Evolutionary conservation across 2,113 vertebrate species (phyloP).

Genomic region (Brachypteracias leptosomus): DNA sequence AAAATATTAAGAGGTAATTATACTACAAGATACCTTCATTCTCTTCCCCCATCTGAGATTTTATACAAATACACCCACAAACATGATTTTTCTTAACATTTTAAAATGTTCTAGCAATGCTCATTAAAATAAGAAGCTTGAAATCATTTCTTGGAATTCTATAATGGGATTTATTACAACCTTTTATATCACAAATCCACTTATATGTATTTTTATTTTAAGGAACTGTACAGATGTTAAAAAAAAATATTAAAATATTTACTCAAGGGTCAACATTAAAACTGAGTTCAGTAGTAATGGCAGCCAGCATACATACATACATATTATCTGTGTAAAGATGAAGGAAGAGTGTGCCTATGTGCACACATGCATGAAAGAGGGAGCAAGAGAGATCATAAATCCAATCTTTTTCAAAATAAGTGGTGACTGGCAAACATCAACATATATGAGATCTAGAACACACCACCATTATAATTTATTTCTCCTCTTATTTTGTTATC

Average conservation of each 20-base stretch:
- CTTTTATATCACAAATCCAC: neutral
- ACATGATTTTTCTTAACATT: neutral
- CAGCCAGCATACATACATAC: neutral
- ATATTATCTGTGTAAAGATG: neutral
- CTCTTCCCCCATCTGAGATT: neutral
- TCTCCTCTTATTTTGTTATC: neutral
- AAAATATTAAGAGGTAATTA: neutral
- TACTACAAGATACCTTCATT: neutral
- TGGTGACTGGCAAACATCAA: neutral
- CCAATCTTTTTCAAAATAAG: neutral
- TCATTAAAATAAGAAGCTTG: neutral
- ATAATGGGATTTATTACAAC: neutral
- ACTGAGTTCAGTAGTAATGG: neutral
- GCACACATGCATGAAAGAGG: neutral
- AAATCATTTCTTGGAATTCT: neutral
- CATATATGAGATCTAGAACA: neutral
- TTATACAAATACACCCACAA: neutral
- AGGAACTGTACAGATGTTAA: neutral
- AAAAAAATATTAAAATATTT: neutral
- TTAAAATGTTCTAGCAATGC: neutral
- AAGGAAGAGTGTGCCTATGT: neutral
- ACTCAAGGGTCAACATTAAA: neutral
- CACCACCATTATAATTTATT: neutral
- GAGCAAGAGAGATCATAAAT: neutral
- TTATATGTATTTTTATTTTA: neutral